A percentile compares a stretch with the other conserved stretches of the same genome.
Evolutionary conservation across 2,113 vertebrate genomes (phyloP).

Genomic region (Tichodroma muraria): DNA sequence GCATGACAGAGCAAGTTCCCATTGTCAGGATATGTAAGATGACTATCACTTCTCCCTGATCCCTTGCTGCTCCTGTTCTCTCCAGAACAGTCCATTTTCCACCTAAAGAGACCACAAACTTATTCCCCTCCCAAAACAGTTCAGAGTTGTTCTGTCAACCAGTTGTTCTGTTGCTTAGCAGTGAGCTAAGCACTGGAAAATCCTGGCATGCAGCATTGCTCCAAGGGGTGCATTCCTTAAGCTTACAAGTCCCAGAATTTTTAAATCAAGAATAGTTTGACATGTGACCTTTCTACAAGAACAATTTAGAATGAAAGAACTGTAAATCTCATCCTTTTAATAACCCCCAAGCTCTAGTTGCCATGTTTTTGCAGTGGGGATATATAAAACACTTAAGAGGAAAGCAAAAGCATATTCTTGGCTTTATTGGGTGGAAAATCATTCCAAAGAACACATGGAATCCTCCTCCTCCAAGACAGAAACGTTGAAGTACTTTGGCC

Average conservation of each 20-base stretch:
- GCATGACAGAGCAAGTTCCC: background rate
- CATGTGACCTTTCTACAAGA: background rate
- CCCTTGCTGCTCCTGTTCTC: background rate
- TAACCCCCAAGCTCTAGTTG: background rate
- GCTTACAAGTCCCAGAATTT: background rate
- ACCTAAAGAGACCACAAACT: background rate
- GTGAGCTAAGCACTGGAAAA: background rate
- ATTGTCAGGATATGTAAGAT: background rate
- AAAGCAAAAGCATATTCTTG: conserved; percentile 37
- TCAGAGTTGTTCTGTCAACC: background rate
- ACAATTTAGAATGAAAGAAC: background rate
- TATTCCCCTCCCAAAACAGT: background rate
- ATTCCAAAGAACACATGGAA: conserved; percentile 11
- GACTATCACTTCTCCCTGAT: background rate
- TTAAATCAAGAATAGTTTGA: background rate
- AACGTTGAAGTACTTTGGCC: background rate
- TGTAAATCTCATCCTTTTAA: conserved; percentile 11
- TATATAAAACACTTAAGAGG: conserved; percentile 4
- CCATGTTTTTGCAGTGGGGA: background rate
- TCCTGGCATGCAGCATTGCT: background rate
- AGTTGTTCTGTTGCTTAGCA: background rate
- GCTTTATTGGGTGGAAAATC: background rate
- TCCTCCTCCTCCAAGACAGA: conserved; percentile 26
- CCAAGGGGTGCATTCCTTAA: background rate
- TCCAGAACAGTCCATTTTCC: background rate